Base-by-base conservation (phyloP, 2,888 invertebrate species). In the Melieria crassipennis region DNA sequence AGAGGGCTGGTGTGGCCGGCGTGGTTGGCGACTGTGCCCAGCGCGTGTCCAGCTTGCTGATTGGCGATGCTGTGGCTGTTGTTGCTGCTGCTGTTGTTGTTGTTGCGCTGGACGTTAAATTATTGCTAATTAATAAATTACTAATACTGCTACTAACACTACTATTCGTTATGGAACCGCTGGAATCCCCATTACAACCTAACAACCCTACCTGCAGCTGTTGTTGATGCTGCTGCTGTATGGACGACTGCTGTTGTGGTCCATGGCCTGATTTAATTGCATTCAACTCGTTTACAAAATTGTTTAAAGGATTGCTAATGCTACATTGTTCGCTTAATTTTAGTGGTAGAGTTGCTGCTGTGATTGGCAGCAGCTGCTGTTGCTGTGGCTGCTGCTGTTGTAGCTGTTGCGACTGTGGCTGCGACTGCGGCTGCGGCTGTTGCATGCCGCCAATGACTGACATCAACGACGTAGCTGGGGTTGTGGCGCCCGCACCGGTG, bases 111-210 rank as follows among this genome's bases (percentile, higher is more conserved):
- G 74, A 65, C 71, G 71, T 48, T 74, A 46, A 55, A 83, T 84
- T 85, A 79, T 84, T 82, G 80, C 82, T 83, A 84, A 79, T 82
- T 79, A 83, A 79, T 81, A 83, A 79, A 79, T 83, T 84, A 82
- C 79, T 82, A 82, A 79, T 84, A 83, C 83, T 83, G 83, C 80
- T 83, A 78, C 76, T 78, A 75, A 75, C 78, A 77, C 77, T 80
- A 71, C 70, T 80, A 71, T 76, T 79, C 73, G 65, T 70, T 69
- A 73, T 56, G 69, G 71, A 71, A 74, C 52, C 60, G 74, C 79
- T 80, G 77, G 81, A 79, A 78, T 81, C 81, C 73, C 79, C 81
- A 63, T 64, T 63, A 65, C 63, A 46, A 42, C 66, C 71, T 74
- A 70, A 71, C 66, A 65, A 74, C 67, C 72, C 78, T 77, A 76